Base-by-base conservation (phyloP, 2,888 invertebrate species). In the Hypolimnas misippus region DNA sequence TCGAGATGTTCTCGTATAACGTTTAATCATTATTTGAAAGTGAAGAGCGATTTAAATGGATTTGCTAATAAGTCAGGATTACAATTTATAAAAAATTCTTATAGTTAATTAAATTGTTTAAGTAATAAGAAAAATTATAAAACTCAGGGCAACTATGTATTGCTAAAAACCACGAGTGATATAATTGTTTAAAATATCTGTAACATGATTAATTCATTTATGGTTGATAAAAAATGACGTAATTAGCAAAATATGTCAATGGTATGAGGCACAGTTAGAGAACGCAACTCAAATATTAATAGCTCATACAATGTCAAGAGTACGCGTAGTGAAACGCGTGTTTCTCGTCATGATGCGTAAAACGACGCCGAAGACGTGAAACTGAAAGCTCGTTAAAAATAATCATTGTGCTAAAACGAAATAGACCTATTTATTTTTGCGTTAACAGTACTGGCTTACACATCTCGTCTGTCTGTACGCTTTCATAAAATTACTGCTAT, bases 221-320 rank as follows among this genome's bases (percentile, higher is more conserved):
- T 10, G 10, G 19, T 57, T 52, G 17, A 19, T 63, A 63, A 67
- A 71, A 62, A 71, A 70, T 83, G 83, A 84, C 75, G 81, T 79
- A 78, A 84, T 73, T 70, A 71, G 71, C 63, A 70, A 80, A 80
- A 77, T 76, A 84, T 81, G 82, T 78, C 79, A 82, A 79, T 77
- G 71, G 69, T 73, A 73, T 70, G 74, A 75, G 76, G 73, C 76
- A 78, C 76, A 67, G 58, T 21, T 55, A 33, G 40, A 55, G 56
- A 68, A 75, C 63, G 46, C 40, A 53, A 19, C 65, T 66, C 65
- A 65, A 68, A 75, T 73, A 76, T 72, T 78, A 81, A 80, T 81
- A 81, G 78, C 74, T 70, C 70, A 69, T 68, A 80, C 88, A 90
- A 89, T 88, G 89, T 89, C 88, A 89, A 89, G 89, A 84, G 77